Conservation (phyloP, 2,797 vertebrate genomes). For the Allobates femoralis region DNA sequence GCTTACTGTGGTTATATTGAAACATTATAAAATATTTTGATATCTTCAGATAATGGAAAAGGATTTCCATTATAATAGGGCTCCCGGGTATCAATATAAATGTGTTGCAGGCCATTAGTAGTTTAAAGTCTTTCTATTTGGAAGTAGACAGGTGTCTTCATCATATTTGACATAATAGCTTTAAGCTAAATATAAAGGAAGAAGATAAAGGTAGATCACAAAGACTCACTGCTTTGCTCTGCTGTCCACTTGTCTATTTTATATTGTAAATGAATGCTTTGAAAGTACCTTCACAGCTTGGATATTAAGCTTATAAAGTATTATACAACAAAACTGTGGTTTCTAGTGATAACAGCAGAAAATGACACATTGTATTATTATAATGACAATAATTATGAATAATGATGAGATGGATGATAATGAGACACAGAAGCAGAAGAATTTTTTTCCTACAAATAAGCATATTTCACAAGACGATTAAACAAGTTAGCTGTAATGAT, state of each 20-base stretch:
- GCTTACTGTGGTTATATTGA: not conserved
- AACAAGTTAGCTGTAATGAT: not conserved
- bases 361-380: not conserved
- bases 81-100: conserved; percentile 61
- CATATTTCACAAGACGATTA: not conserved
- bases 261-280: conserved; percentile 49
- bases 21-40: conserved; percentile 56
- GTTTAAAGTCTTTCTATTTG: conserved; percentile 62
- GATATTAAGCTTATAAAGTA: conserved; percentile 7
- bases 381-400: conserved; percentile 5
- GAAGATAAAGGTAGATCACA: conserved; percentile 59
- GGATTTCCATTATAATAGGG: conserved; percentile 61
- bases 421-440: not conserved
- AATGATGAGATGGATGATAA: not conserved
- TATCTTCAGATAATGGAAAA: conserved; percentile 58
- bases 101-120: conserved; percentile 61
- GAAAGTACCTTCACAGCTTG: conserved; percentile 21
- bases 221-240: conserved; percentile 50
- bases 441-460: not conserved
- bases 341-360: not conserved
- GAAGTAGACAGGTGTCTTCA: conserved; percentile 62
- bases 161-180: conserved; percentile 62
- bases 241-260: conserved; percentile 49
- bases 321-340: not conserved
- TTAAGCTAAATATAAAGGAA: conserved; percentile 56